Base-by-base conservation (phyloP, 1,140 invertebrate species). In the Streblospio benedicti region DNA sequence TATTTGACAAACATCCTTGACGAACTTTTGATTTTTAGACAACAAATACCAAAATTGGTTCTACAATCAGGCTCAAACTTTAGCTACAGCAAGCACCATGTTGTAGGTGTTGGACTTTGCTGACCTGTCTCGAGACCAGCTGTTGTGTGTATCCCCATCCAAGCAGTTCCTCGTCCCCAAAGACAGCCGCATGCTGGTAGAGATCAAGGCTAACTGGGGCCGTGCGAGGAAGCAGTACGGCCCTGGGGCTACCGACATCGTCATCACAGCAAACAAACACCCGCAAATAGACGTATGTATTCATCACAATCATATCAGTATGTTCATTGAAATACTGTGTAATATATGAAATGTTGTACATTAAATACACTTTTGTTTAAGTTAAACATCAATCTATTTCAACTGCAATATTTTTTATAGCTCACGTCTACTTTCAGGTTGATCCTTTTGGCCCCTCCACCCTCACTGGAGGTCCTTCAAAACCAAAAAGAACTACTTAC, bases 201-300 rank as follows among this genome's bases (percentile, higher is more conserved):
- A 76, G 50, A 65, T 77, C 4, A 75, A 75, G 59, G 74, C 75
- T 5, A 74, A 75, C 60, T 77, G 75, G 75, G 65, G 67, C 3
- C 60, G 75, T n/a, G 72, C 74, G n/a, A 59, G 69, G 12, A 71
- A 70, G 55, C 61, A 73, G 49, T 70, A 76, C 62, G 75, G 74
- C n/a, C 66, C 66, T 2, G 18, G 63, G 23, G 71, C 71, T 4
- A 76, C 74, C 28, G 71, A 76, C 59, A 58, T 76, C 6, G 62
- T 65, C 14, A 71, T 77, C 4, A 38, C 53, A 4, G 55, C 66
- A 2, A 35, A 60, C 14, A 59, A 61, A 16, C 68, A 72, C 47
- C 64, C 68, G 6, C 63, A 65, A 54, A 69, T 74, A 23, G 64
- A 73, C 68, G 73, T 75, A 71, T 70, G 65, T 38, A 30, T 14